Evolutionary conservation across 1,140 invertebrate species (phyloP).

Genomic region (Holcopasites calliopsidis): DNA sequence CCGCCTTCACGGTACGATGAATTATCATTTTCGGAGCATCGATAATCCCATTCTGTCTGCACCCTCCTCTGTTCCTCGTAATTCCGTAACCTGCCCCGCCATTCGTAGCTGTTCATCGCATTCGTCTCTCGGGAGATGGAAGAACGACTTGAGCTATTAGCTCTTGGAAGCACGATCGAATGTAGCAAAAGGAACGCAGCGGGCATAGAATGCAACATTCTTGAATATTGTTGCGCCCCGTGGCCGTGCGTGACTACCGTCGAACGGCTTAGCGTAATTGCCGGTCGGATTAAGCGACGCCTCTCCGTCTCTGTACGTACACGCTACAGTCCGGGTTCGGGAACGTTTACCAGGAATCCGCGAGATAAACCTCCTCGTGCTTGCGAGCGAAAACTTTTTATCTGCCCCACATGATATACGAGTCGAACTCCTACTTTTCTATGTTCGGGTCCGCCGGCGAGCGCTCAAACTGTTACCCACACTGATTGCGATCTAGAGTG

Average conservation of each 20-base stretch:
- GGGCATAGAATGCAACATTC: conserved; percentile 14
- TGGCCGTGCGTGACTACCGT: conserved; percentile 48
- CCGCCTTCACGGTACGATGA: not conserved
- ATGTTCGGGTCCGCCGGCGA: conserved; percentile 52
- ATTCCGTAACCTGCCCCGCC: not conserved
- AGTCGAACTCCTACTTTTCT: conserved; percentile 60
- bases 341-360: conserved; percentile 63
- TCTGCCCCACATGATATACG: conserved; percentile 55
- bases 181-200: not conserved
- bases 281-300: conserved; percentile 48
- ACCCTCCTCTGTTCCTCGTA: not conserved
- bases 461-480: conserved; percentile 58
- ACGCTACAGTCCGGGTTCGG: conserved; percentile 7
- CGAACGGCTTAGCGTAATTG: conserved; percentile 34
- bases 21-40: conserved; percentile 45
- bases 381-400: conserved; percentile 61
- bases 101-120: not conserved
- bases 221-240: conserved; percentile 46
- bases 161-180: too few relatives aligned
- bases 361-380: conserved; percentile 60
- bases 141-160: too few relatives aligned
- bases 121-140: too few relatives aligned
- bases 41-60: not conserved
- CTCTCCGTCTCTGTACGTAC: not conserved
- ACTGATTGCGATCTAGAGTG: conserved; percentile 62